Evolutionary conservation across 2,888 invertebrate species (phyloP), one percentile per base, ranked within the genome.

Genomic region (Cinara cedri): DNA sequence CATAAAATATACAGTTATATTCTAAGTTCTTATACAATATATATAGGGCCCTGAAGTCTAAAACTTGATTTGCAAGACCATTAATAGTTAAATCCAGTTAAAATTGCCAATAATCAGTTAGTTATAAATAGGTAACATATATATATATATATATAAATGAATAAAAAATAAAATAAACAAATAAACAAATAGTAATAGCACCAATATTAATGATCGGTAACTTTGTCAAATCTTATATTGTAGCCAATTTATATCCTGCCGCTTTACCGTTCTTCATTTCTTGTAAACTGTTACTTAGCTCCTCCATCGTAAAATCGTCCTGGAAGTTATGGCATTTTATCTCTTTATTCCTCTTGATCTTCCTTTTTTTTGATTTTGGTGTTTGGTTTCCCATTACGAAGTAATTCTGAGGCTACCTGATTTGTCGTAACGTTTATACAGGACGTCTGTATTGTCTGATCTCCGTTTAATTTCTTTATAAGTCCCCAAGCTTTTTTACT

Each of bases 221-320:
- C n/a, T 55, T 55, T 21, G 11, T 26, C 16, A 26, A 34, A 60
- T 26, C 3, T 16, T 60, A 16, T 60, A 24, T 60, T 60, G 26
- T 60, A 26, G 16, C 16, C 60, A 10, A 24, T 60, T 60, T 62
- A 57, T 57, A 49, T 24, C 72, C 72, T 51, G 72, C 55, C n/a
- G 72, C 62, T 60, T 72, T 72, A 42, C 57, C 57, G 19, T 57
- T 72, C 21, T 72, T 72, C 60, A 49, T 49, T 49, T 49, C 49
- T 10, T 49, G 49, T 49, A 72, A 44, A 44, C 60, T 60, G 57
- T 72, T 62, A 44, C 57, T 72, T 34, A 60, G 34, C 24, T 51
- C 24, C 57, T 72, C 60, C 46, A 72, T 55, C 46, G n/a, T 60
- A n/a, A 24, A 34, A 14, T 49, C 49, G 13, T 10, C 49, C 49